A percentile compares a stretch with the other conserved stretches of the same genome.
These are phyloP conservation scores for Crocuta crocuta DNA, from an alignment of 2,113 vertebrate genomes.

Conservation along the genomic window DNA sequence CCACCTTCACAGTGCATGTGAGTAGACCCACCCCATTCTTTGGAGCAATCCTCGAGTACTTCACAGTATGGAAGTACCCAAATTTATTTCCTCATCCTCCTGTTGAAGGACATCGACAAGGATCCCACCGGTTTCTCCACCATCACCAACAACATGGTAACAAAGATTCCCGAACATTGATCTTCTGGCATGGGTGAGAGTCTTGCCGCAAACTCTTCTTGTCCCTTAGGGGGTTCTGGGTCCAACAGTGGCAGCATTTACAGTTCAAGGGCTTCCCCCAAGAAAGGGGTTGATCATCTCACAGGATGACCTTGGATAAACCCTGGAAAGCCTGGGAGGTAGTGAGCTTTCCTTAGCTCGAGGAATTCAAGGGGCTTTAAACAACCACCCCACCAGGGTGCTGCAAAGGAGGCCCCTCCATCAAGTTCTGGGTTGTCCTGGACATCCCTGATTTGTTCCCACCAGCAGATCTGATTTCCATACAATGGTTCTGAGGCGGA, in stretches of 20 bases:
- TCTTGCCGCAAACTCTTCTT: not conserved
- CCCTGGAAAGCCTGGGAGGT: accelerated
- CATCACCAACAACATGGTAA: not conserved
- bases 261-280: not conserved
- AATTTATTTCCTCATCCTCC: too few species aligned
- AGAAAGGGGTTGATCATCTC: not conserved
- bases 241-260: not conserved
- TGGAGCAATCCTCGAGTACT: too few species aligned
- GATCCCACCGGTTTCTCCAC: too few species aligned
- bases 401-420: not conserved
- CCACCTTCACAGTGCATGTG: accelerated
- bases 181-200: not conserved
- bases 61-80: not conserved
- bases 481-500: not conserved
- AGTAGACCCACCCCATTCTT: not conserved
- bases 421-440: not conserved
- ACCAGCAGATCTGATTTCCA: not conserved
- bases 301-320: not conserved
- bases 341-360: not conserved
- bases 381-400: accelerated
- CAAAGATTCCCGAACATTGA: not conserved
- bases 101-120: not conserved
- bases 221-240: not conserved
- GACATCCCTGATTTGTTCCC: not conserved
- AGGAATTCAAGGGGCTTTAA: not conserved